These are phyloP conservation scores for Pelvicachromis taeniatus DNA, from an alignment of 2,113 vertebrate species.

Conservation along the genomic window DNA sequence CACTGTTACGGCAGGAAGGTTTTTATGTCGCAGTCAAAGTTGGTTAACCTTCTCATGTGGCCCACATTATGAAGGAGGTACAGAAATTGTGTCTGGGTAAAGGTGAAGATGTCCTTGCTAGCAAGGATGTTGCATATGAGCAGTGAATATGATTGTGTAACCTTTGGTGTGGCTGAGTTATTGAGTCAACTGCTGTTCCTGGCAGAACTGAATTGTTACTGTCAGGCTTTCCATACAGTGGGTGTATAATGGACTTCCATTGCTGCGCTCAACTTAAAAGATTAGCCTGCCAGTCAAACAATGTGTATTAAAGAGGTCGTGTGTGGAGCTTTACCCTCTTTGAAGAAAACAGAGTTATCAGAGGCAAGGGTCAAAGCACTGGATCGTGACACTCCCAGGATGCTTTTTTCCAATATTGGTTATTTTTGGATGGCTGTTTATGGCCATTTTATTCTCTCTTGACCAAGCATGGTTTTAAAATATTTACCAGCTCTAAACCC, in stretches of 20 bases:
- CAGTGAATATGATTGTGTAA: slow-evolving; percentile 31
- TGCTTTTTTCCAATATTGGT: background rate
- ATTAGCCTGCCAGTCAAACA: slow-evolving; percentile 21
- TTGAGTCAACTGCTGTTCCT: slow-evolving; percentile 6
- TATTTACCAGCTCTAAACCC: background rate
- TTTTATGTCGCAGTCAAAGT: slow-evolving; percentile 28
- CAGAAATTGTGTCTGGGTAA: slow-evolving; percentile 32
- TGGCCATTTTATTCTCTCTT: background rate
- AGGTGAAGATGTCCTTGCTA: slow-evolving; percentile 41
- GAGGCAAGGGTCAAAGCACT: background rate
- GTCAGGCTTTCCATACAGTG: background rate
- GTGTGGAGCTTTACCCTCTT: background rate
- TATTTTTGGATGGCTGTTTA: background rate
- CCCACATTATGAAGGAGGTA: slow-evolving; percentile 29
- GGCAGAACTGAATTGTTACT: slow-evolving; percentile 20
- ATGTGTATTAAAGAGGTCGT: slow-evolving; percentile 2
- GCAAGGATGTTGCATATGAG: slow-evolving; percentile 40
- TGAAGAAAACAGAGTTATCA: background rate
- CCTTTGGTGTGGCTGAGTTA: slow-evolving; percentile 45
- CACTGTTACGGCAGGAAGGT: background rate
- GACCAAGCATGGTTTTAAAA: background rate
- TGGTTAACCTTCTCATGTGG: slow-evolving; percentile 35
- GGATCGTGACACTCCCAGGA: no score
- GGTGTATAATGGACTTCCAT: background rate
- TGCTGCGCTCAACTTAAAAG: background rate